Evolutionary conservation across 2,113 vertebrate species (phyloP).

Genomic region (Delphinus delphis): DNA sequence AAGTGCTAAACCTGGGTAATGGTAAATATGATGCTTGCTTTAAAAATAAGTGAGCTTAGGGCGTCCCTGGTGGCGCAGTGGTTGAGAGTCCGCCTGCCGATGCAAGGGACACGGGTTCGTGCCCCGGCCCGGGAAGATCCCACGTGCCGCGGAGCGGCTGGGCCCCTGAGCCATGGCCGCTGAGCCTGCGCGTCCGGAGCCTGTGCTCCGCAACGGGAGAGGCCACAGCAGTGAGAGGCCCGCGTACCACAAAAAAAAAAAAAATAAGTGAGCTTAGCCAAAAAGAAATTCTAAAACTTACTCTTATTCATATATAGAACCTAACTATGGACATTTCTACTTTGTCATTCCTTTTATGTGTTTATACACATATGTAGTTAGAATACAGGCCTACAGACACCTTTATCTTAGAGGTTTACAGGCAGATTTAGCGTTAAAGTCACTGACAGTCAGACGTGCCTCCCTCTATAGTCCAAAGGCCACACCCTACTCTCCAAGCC

Average conservation of each 20-base stretch:
- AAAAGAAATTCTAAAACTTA: background rate
- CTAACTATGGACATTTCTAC: background rate
- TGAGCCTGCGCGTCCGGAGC: too few relatives aligned
- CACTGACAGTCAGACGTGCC: background rate
- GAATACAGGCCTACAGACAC: background rate
- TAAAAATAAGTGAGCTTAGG: background rate
- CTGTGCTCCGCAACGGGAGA: too few relatives aligned
- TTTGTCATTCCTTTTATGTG: background rate
- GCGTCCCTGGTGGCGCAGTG: too few relatives aligned
- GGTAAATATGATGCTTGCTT: background rate
- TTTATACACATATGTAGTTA: fast-evolving
- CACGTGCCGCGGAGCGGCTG: too few relatives aligned
- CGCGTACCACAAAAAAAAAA: too few relatives aligned
- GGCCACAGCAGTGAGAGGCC: too few relatives aligned
- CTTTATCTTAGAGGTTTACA: background rate
- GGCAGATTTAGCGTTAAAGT: background rate
- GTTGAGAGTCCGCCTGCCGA: too few relatives aligned
- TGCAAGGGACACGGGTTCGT: too few relatives aligned
- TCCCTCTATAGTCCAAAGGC: fast-evolving
- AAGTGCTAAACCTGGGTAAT: too few relatives aligned
- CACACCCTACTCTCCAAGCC: background rate
- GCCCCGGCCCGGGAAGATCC: too few relatives aligned
- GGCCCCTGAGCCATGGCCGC: too few relatives aligned
- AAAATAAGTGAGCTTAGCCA: background rate
- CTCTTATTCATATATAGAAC: background rate